phyloP scores from a whole-genome alignment of 1,140 invertebrate genomes.

The Lepidurus apus region DNA sequence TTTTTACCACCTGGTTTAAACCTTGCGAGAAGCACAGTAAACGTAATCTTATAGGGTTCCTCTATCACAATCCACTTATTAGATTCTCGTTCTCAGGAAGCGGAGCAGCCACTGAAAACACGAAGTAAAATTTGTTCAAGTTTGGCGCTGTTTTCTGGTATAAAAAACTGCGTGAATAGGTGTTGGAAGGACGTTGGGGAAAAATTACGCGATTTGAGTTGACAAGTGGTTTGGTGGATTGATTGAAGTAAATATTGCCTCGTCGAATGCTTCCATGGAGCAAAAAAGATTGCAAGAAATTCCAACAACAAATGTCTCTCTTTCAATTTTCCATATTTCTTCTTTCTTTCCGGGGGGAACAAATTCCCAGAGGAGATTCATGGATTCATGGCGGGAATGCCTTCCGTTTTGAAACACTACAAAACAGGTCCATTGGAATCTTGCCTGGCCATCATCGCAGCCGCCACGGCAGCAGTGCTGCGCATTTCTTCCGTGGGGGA shows the following conservation, averaged over 20 bases:
- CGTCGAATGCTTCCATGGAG: slow-evolving; percentile 7
- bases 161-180: slow-evolving; percentile 18
- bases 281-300: slow-evolving; percentile 8
- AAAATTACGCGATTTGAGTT: neutral
- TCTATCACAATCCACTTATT: slow-evolving; percentile 22
- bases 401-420: neutral
- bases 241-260: slow-evolving; percentile 15
- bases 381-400: no score
- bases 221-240: neutral
- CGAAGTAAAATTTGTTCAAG: neutral
- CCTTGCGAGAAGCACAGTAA: neutral
- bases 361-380: neutral
- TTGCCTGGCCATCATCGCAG: neutral
- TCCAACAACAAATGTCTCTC: neutral
- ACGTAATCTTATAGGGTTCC: neutral
- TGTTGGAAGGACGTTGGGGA: neutral
- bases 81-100: neutral
- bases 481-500: slow-evolving; percentile 53
- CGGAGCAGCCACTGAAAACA: neutral
- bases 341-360: neutral
- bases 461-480: slow-evolving; percentile 43
- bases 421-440: neutral
- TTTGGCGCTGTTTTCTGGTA: neutral
- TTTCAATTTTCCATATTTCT: no score
- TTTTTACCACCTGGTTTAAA: neutral